A percentile compares a stretch with the other conserved stretches of the same genome.
Evolutionary conservation across 2,888 invertebrate genomes (phyloP).

Genomic region (Aspidiotus destructor): DNA sequence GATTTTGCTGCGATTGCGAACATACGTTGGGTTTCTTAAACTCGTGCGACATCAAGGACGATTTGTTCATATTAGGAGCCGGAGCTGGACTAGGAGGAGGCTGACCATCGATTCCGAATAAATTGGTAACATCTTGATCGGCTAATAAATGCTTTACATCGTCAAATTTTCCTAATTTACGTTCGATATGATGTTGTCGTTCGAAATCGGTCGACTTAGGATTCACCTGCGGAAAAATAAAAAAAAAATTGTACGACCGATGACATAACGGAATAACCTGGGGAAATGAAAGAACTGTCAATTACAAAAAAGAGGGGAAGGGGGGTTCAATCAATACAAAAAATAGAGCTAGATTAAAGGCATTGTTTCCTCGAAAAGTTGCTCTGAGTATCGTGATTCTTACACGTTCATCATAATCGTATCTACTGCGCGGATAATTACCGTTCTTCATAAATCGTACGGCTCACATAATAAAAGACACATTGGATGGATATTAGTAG

Average conservation of each 20-base stretch:
- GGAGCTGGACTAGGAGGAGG: conserved; percentile 54
- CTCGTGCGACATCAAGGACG: conserved; percentile 49
- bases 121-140: conserved; percentile 46
- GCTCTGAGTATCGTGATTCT: too few species aligned
- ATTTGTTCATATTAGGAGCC: conserved; percentile 38
- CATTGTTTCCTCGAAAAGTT: too few species aligned
- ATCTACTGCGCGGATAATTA: too few species aligned
- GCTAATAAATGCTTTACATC: conserved; percentile 52
- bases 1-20: conserved; percentile 39
- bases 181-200: conserved; percentile 58
- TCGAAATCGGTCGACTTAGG: conserved; percentile 51
- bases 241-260: conserved; percentile 7
- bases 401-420: too few species aligned
- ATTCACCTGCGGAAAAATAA: conserved; percentile 50
- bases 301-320: too few species aligned
- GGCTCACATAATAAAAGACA: too few species aligned
- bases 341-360: too few species aligned
- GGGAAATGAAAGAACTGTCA: too few species aligned
- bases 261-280: too few species aligned
- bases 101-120: conserved; percentile 62
- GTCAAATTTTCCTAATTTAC: conserved; percentile 59
- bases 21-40: conserved; percentile 51
- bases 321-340: too few species aligned
- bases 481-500: too few species aligned
- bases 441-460: too few species aligned